A percentile compares a stretch with the other conserved stretches of the same genome.
These are phyloP conservation scores for Seira sanloemensis DNA, from an alignment of 2,888 invertebrate genomes.

Conservation along the genomic window DNA sequence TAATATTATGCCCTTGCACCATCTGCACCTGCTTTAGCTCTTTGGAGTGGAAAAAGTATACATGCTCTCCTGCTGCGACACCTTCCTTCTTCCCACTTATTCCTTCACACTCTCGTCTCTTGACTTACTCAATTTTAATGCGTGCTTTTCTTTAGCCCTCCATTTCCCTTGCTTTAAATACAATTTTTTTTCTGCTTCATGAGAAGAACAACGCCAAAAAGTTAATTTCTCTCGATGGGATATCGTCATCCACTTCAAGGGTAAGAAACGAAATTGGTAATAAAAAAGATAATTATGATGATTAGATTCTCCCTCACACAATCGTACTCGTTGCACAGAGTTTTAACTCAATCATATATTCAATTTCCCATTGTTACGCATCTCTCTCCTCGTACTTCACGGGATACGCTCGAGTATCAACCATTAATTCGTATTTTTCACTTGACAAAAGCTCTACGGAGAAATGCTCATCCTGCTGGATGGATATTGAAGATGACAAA, in stretches of 20 bases:
- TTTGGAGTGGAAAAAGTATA: conserved; percentile 8
- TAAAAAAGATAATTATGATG: not conserved
- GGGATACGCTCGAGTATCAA: too few species aligned
- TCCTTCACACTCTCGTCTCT: conserved; percentile 42
- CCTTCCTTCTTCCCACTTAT: conserved; percentile 61
- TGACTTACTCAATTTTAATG: not conserved
- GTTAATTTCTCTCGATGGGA: not conserved
- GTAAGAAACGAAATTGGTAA: not conserved
- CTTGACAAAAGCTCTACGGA: too few species aligned
- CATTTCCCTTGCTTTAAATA: not conserved
- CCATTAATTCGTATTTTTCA: too few species aligned
- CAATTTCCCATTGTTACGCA: too few species aligned
- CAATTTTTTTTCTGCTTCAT: not conserved
- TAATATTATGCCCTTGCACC: not conserved
- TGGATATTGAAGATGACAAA: too few species aligned
- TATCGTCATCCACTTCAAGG: not conserved
- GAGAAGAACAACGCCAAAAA: not conserved
- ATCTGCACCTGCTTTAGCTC: not conserved
- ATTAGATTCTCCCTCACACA: too few species aligned
- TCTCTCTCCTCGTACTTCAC: too few species aligned
- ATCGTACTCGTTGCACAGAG: too few species aligned
- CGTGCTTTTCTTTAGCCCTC: not conserved
- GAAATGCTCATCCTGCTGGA: too few species aligned
- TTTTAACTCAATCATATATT: too few species aligned
- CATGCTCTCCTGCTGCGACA: conserved; percentile 60